Conservation (phyloP, 2,797 vertebrate species). For the Peromyscus nudipes region DNA sequence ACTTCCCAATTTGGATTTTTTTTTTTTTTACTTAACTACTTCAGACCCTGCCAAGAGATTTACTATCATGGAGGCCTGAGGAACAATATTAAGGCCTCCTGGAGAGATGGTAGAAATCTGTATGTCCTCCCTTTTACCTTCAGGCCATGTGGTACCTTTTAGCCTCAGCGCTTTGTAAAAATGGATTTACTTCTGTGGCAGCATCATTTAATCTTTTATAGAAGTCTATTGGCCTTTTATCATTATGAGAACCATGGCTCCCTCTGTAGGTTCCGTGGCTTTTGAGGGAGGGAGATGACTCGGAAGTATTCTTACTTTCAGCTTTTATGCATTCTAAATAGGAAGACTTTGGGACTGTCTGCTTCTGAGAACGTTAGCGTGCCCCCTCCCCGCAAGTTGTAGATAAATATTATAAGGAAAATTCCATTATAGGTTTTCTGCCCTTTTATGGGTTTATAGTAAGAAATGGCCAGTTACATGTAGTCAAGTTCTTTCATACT, state of each 20-base stretch:
- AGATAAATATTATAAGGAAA: constrained; percentile 20
- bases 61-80: background rate
- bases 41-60: constrained; percentile 77
- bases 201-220: background rate
- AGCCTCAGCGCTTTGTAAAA: background rate
- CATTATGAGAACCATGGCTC: background rate
- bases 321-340: background rate
- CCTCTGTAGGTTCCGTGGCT: background rate
- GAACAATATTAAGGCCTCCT: background rate
- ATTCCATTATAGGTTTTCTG: background rate
- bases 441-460: constrained; percentile 19
- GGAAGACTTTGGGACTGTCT: background rate
- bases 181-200: background rate
- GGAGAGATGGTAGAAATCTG: background rate
- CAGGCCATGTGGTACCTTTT: background rate
- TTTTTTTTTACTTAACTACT: constrained; percentile 77
- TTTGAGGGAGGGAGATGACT: background rate
- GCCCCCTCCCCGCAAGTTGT: background rate
- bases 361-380: background rate
- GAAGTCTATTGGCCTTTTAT: background rate
- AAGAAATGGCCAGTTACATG: background rate
- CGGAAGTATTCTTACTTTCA: background rate
- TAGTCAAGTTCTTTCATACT: background rate
- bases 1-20: constrained; percentile 83
- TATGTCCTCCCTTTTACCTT: background rate